Percentiles rank a stretch among this genome's conserved stretches.
These are phyloP conservation scores for Lethrus apterus DNA, from an alignment of 1,140 invertebrate species.

Conservation along the genomic window DNA sequence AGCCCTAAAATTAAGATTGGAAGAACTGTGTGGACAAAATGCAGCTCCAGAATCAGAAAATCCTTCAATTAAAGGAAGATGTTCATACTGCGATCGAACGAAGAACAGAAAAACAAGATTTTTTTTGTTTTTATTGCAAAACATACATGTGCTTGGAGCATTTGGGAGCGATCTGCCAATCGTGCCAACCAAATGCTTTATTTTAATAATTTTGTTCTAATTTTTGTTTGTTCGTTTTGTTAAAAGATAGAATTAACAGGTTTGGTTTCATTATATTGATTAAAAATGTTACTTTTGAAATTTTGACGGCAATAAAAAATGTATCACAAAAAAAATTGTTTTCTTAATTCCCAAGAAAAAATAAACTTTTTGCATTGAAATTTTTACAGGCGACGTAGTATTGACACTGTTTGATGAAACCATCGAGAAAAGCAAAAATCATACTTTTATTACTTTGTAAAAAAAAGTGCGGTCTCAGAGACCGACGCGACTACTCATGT, in stretches of 20 bases:
- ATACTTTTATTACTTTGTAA: neutral
- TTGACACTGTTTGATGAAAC: neutral
- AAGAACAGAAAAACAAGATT: neutral
- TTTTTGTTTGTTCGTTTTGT: neutral
- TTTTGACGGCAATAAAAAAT: neutral
- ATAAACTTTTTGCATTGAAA: too few relatives aligned
- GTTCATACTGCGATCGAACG: neutral
- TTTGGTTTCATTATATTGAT: neutral
- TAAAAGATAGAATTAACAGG: neutral
- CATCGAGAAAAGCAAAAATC: neutral
- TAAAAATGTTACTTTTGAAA: neutral
- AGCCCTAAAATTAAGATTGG: neutral
- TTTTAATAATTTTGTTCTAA: neutral
- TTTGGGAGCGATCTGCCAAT: neutral
- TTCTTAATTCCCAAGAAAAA: too few relatives aligned
- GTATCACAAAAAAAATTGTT: too few relatives aligned
- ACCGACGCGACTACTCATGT: slow-evolving; percentile 2
- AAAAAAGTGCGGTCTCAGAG: neutral
- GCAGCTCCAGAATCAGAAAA: neutral
- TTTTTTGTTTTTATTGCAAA: neutral
- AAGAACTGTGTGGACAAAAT: neutral
- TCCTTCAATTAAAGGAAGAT: neutral
- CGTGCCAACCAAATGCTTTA: neutral
- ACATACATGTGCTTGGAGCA: slow-evolving; percentile 3
- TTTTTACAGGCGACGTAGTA: neutral